Evolutionary conservation across 2,113 vertebrate genomes (phyloP).

Genomic region (Phalacrocorax aristotelis): DNA sequence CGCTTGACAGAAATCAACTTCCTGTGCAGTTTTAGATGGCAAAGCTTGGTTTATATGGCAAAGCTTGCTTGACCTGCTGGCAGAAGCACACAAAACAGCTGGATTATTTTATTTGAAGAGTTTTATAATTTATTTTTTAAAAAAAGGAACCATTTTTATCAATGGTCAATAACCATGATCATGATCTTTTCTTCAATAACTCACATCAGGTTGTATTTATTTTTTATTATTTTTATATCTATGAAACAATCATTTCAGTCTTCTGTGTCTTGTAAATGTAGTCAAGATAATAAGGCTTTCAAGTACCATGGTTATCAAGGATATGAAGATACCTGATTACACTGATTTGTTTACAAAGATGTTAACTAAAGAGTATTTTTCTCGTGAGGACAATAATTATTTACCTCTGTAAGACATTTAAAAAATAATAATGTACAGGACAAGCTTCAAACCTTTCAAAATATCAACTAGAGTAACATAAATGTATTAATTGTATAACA

Average conservation of each 20-base stretch:
- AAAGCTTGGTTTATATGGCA: neutral
- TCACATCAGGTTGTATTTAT: accelerated
- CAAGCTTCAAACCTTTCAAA: neutral
- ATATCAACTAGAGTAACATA: neutral
- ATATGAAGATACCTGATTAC: neutral
- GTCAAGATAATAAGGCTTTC: neutral
- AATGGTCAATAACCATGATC: neutral
- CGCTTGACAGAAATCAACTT: neutral
- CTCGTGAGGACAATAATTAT: neutral
- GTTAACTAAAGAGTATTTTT: neutral
- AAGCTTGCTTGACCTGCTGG: neutral
- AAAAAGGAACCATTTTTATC: neutral
- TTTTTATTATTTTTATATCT: neutral
- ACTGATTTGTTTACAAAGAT: neutral
- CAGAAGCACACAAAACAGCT: neutral
- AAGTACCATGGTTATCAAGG: neutral
- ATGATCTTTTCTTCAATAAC: neutral
- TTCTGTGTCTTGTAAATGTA: neutral
- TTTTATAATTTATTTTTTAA: neutral
- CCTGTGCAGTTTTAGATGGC: neutral
- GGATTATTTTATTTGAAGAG: neutral
- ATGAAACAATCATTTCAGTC: neutral
- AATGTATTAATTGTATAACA: neutral
- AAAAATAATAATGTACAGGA: neutral
- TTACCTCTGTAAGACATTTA: neutral